These are phyloP conservation scores for Dichetophora obliterata DNA, from an alignment of 2,888 invertebrate species.

Conservation along the genomic window DNA sequence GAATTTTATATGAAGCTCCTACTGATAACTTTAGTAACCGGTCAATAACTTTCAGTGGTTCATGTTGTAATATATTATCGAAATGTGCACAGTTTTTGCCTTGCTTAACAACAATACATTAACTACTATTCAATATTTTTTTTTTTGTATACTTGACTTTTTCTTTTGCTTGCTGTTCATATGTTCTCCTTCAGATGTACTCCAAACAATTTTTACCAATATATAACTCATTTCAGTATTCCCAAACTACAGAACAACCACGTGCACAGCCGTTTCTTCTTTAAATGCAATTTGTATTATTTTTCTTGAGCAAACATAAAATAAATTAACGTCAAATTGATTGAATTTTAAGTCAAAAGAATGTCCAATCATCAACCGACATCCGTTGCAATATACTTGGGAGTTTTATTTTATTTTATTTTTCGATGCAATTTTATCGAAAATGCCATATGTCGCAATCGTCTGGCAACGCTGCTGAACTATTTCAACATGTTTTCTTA, in stretches of 20 bases:
- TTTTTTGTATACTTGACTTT: neutral
- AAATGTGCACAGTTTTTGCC: too few relatives aligned
- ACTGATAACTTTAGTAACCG: too few relatives aligned
- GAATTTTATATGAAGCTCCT: too few relatives aligned
- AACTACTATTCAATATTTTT: too few relatives aligned
- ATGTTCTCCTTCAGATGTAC: neutral
- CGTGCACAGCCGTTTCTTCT: neutral
- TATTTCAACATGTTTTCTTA: too few relatives aligned
- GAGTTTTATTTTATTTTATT: neutral
- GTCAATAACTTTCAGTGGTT: too few relatives aligned
- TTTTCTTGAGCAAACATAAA: constrained; percentile 8
- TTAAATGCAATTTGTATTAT: neutral
- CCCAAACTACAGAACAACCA: neutral
- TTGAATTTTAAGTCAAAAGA: constrained; percentile 31
- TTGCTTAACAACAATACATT: too few relatives aligned
- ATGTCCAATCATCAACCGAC: neutral
- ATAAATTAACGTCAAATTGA: constrained; percentile 28
- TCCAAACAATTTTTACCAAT: neutral
- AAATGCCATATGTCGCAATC: neutral
- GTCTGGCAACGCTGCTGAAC: neutral
- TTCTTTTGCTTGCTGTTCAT: neutral
- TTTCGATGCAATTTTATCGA: neutral
- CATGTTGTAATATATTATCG: too few relatives aligned
- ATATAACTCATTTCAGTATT: neutral
- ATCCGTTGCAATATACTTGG: neutral